Base-by-base conservation (phyloP, 1,140 invertebrate species). In the Atta colombica region DNA sequence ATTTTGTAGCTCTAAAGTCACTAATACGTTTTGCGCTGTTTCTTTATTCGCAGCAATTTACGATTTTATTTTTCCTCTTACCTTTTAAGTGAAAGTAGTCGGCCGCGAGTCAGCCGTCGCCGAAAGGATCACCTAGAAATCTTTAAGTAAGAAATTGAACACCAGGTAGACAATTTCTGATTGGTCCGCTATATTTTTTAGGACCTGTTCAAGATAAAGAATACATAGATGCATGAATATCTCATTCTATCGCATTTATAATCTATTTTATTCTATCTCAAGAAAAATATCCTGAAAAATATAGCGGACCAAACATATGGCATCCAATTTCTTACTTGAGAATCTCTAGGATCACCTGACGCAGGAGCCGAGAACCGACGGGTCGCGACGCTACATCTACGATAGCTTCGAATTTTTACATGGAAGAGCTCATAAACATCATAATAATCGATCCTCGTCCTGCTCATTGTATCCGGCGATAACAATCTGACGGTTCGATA, bases 401-500 rank as follows among this genome's bases (percentile, higher is more conserved):
- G 39, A 0, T 8, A 71, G 18, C 66, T 75, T 18, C 18, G 16
- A 16, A n/a, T n/a, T 75, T 63, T 74, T 35, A 28, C 18, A 45
- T 18, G 39, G 21, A 74, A 61, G 25, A 82, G 68, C 35, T 75
- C 80, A 61, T 49, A 61, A 84, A 78, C 39, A 78, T 68, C 25
- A 78, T 66, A 55, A 84, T 58, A 84, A 84, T 84, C 69, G 80
- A 84, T 75, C 55, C 63, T 65, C 4, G 7, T 49, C 39, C 53
- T 28, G 31, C 51, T 55, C 28, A 66, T 72, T 60, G 49, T 55
- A 28, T 4, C 39, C 55, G 21, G 28, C 80, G 80, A 84, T 74
- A 74, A 84, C 12, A 31, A 51, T 2, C 55, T 49, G 39, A 3
- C 53, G 21, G 39, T 61, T 71, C 51, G 35, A 60, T 5, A 81